Conservation (phyloP, 2,113 vertebrate genomes). For the Bombycilla garrulus region DNA sequence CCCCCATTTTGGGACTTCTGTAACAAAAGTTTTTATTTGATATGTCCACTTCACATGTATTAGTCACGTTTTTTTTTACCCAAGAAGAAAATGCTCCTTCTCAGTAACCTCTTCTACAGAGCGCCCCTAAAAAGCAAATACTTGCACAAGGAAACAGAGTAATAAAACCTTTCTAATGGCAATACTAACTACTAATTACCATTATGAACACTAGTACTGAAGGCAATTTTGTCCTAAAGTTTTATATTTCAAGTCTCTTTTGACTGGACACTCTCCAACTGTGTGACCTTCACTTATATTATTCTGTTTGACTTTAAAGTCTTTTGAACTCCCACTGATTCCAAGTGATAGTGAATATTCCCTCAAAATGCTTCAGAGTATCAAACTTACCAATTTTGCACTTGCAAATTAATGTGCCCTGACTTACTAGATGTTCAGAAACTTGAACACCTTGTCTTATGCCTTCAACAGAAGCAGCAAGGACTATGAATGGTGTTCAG, state of each 20-base stretch:
- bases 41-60: neutral
- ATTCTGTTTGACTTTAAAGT: neutral
- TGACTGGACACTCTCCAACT: neutral
- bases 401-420: neutral
- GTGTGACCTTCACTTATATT: neutral
- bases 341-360: neutral
- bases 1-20: neutral
- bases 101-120: neutral
- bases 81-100: neutral
- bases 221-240: neutral
- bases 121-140: neutral
- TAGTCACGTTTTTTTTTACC: neutral
- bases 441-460: neutral
- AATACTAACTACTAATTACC: neutral
- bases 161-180: neutral
- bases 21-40: neutral
- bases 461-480: neutral
- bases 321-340: neutral
- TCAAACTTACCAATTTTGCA: neutral
- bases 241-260: neutral
- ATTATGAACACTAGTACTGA: neutral
- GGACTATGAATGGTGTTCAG: neutral
- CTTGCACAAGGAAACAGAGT: neutral
- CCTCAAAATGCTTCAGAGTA: neutral
- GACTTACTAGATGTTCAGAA: neutral